Evolutionary conservation across 1,140 invertebrate genomes (phyloP), one percentile per base, ranked within the genome.

Genomic region (Ruditapes philippinarum): DNA sequence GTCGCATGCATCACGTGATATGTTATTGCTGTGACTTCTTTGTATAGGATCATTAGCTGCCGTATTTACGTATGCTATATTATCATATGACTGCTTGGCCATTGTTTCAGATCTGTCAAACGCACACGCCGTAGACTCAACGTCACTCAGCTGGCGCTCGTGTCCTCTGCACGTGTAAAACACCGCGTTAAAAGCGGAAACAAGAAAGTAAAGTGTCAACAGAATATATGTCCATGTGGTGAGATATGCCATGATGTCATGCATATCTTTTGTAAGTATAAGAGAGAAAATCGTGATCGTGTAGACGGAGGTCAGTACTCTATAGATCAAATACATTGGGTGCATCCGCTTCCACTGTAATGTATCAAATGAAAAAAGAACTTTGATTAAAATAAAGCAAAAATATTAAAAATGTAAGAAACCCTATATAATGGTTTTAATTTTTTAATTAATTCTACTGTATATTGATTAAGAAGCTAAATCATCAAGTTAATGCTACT

Each of bases 181-280:
- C 14, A 84, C 14, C 12, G 81, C 40, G 14, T 68, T 36, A 51
- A 51, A 38, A 42, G 81, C 74, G n/a, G 86, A 62, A 9, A n/a
- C 33, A 2, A 68, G 38, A 4, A 88, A 42, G 33, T 88, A 89
- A 31, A 84, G 14, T 19, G 78, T 88, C 12, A 91, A 79, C 38
- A 90, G 12, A 0, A 90, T 28, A 83, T 90, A 92, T 40, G 90
- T 89, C 92, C 92, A 92, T 40, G 80, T 88, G 28, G 92, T 92
- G 31, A 92, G 82, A 57, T 74, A 92, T 11, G 78, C 90, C 68
- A 92, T 85, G 19, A 78, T 38, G 22, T 76, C 79, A 80, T 89
- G 82, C 11, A 65, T 90, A 54, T 90, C 92, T 4, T 81, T 54
- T 9, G 68, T 91, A 84, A 68, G 89, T 0, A 76, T 92, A 12